Conservation (phyloP, 1,140 invertebrate species). For the Philaenus spumarius region DNA sequence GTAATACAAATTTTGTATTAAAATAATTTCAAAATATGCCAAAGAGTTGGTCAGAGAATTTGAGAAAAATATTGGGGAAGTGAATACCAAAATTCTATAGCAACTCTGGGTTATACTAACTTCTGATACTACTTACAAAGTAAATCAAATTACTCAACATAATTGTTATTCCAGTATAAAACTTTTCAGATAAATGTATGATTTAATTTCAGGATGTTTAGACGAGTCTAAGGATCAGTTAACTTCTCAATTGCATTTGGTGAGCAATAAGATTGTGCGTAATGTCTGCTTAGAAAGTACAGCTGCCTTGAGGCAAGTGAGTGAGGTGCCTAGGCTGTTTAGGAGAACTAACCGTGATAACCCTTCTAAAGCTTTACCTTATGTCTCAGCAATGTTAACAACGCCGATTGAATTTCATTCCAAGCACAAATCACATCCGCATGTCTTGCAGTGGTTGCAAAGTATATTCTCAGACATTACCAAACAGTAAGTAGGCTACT, state of each 20-base stretch:
- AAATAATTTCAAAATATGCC: no score
- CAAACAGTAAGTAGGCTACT: conserved; percentile 55
- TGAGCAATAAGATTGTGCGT: conserved; percentile 50
- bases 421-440: conserved; percentile 46
- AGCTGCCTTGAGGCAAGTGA: conserved; percentile 63
- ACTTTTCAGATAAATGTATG: no score
- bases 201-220: conserved; percentile 39
- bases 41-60: no score
- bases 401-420: conserved; percentile 54
- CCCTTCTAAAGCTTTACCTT: conserved; percentile 68
- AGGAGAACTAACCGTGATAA: conserved; percentile 85
- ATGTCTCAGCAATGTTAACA: conserved; percentile 62
- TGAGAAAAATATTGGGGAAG: no score
- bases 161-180: no score
- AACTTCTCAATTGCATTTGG: conserved; percentile 42
- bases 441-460: conserved; percentile 47
- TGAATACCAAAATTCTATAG: no score
- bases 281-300: conserved; percentile 50
- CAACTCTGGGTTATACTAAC: no score
- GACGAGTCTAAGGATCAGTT: conserved; percentile 44
- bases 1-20: no score
- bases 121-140: no score
- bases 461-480: conserved; percentile 56
- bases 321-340: conserved; percentile 87
- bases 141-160: no score